Evolutionary conservation across 2,888 invertebrate genomes (phyloP), one percentile per base, ranked within the genome.

Genomic region (Apodemia mormo): DNA sequence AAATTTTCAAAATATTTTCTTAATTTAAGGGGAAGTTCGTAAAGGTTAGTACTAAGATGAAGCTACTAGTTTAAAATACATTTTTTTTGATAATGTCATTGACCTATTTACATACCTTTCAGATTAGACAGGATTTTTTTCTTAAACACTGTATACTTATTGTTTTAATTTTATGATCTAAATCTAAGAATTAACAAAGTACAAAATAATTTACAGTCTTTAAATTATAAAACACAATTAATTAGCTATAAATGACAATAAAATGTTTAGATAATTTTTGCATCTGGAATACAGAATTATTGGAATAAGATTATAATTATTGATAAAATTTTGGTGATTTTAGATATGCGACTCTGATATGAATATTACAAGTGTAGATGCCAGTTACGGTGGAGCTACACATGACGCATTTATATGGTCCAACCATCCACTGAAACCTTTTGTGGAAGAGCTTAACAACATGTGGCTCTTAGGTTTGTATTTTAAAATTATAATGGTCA

Each of bases 281-380:
- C 49, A 9, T 12, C 49, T 12, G 8, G 9, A 49, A 49, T 49
- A 9, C 14, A 49, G 49, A 49, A 49, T 49, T 49, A 14, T 9
- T 49, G 9, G 12, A 12, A 49, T 12, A 49, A 12, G 9, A 49
- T 49, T 49, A 49, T 8, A 12, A 49, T 49, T 49, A 9, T 49
- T 2, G 49, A 49, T 49, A 49, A 49, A 12, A 49, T 12, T 2
- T 49, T 49, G 33, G 33, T 33, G 33, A 33, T 33, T 49, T 49
- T 9, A 49, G 49, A 49, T 61, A 52, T 70, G 66, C 37, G 68
- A 71, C 65, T 12, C 61, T n/a, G 61, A 68, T 56, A 33, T 71
- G 56, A 68, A 71, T 66, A 68, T 68, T 66, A 56, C 68, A 30
- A 43, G 56, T 65, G 67, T 67, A 52, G 65, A 70, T 67, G 40